Base-by-base conservation (phyloP, 2,888 invertebrate species). In the Platynereis dumerilii region DNA sequence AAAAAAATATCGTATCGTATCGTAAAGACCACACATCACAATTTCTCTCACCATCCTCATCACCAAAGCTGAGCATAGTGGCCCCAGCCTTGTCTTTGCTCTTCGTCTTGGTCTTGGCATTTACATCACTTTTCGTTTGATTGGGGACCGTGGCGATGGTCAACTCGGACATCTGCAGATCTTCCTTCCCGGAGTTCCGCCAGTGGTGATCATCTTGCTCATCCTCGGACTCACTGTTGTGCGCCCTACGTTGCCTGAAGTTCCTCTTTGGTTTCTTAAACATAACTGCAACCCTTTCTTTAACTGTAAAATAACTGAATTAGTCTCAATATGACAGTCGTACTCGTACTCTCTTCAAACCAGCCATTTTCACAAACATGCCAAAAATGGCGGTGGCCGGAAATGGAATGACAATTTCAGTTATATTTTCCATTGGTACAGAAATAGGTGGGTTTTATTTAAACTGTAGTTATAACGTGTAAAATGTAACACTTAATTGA, bases 61-160 rank as follows among this genome's bases (percentile, higher is more conserved):
- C 54, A n/a, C 61, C 71, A 48, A 71, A 71, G 54, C 71, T 71
- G 27, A 71, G 63, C 24, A 67, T 57, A 27, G 60, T 34, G 2
- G 28, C 34, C 15, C 17, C 17, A 3, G 29, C n/a, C 22, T 60
- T 45, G 2, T 24, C 42, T n/a, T 28, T 24, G 27, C 24, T 54
- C 39, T 61, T 61, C 55, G 59, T 62, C 57, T 69, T 69, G 29
- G 53, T 58, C 58, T 69, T 69, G 20, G 52, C 42, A n/a, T n/a
- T n/a, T n/a, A n/a, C n/a, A n/a, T n/a, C n/a, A 24, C 26, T 48
- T 28, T 60, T 52, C 28, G 48, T 29, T 48, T 48, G 29, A 34
- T 60, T 61, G 54, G 54, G 12, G 10, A 54, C 39, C n/a, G 54
- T 26, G 15, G 52, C 55, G 24, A 42, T 24, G 17, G 60, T 60